A percentile compares a stretch with the other conserved stretches of the same genome.
Conservation (phyloP, 2,888 invertebrate genomes). For the Pseudococcus viburni region DNA sequence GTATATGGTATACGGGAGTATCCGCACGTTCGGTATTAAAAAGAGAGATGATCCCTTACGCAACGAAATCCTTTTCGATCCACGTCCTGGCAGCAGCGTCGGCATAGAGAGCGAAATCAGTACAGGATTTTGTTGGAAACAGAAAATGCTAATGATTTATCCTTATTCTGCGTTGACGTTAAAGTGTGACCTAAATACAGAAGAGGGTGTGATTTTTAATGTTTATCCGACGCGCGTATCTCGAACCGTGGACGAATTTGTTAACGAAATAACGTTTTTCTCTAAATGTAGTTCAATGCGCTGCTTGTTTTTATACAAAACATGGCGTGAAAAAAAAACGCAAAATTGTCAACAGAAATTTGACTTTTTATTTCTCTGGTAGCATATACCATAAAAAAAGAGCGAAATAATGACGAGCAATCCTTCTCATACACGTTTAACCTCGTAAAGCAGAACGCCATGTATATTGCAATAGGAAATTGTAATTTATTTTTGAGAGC, state of each 20-base stretch:
- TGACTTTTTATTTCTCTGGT: neutral
- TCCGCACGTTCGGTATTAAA: conserved; percentile 24
- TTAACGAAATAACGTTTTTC: conserved; percentile 34
- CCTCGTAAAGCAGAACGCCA: neutral
- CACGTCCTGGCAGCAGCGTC: neutral
- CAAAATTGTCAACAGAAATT: conserved; percentile 1
- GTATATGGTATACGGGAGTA: neutral
- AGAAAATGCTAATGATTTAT: conserved; percentile 39
- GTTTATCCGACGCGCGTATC: neutral
- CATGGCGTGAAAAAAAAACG: neutral
- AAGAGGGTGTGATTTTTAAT: conserved; percentile 26
- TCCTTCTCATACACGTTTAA: conserved; percentile 5
- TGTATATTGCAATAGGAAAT: conserved; percentile 11
- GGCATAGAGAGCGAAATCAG: neutral
- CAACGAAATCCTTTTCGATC: conserved; percentile 41
- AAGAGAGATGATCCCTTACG: conserved; percentile 12
- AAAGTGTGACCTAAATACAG: conserved; percentile 40
- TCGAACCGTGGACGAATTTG: conserved; percentile 29
- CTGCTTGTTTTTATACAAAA: neutral
- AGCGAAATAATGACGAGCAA: conserved; percentile 11
- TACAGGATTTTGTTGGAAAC: neutral
- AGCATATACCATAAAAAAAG: neutral
- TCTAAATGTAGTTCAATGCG: conserved; percentile 2
- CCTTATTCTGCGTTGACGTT: conserved; percentile 35
- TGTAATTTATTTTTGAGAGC: conserved; percentile 33